A percentile compares a stretch with the other conserved stretches of the same genome.
Evolutionary conservation across 2,888 invertebrate species (phyloP).

Genomic region (Aleiodes leptofemur): DNA sequence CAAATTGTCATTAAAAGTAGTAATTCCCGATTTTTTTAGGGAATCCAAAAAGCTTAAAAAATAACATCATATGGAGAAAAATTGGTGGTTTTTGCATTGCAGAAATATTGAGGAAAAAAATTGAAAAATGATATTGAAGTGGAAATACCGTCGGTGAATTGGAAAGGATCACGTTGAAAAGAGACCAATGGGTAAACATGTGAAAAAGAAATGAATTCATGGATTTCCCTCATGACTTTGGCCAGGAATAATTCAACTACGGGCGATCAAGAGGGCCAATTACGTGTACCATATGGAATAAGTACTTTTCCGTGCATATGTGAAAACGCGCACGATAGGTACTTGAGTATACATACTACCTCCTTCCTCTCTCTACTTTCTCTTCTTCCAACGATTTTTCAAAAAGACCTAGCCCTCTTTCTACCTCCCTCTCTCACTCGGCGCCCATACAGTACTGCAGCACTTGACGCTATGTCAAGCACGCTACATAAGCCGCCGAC

Average conservation of each 20-base stretch:
- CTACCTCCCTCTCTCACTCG: neutral
- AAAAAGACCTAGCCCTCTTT: slow-evolving; percentile 12
- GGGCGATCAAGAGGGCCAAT: slow-evolving; percentile 74
- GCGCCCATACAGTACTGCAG: slow-evolving; percentile 2
- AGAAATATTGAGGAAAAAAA: neutral
- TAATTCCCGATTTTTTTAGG: neutral
- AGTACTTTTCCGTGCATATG: slow-evolving; percentile 54
- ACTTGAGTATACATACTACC: slow-evolving; percentile 30
- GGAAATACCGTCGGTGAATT: slow-evolving; percentile 41
- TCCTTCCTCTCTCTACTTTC: slow-evolving; percentile 14
- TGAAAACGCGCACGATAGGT: slow-evolving; percentile 39
- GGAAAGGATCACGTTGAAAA: slow-evolving; percentile 41
- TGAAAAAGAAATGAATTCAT: slow-evolving; percentile 64
- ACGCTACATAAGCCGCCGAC: slow-evolving; percentile 48
- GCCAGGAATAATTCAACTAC: slow-evolving; percentile 45
- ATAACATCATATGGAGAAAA: neutral
- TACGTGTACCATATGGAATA: slow-evolving; percentile 61
- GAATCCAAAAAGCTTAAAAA: neutral
- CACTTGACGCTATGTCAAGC: slow-evolving; percentile 39
- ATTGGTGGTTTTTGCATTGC: neutral
- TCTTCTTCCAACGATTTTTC: slow-evolving; percentile 20
- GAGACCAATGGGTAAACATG: slow-evolving; percentile 63
- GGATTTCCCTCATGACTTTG: slow-evolving; percentile 40
- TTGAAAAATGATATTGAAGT: slow-evolving; percentile 3
- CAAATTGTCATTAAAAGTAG: neutral